Conservation (phyloP, 37 sponge, comb jelly and placozoan species). For the Spongilla lacustris region DNA sequence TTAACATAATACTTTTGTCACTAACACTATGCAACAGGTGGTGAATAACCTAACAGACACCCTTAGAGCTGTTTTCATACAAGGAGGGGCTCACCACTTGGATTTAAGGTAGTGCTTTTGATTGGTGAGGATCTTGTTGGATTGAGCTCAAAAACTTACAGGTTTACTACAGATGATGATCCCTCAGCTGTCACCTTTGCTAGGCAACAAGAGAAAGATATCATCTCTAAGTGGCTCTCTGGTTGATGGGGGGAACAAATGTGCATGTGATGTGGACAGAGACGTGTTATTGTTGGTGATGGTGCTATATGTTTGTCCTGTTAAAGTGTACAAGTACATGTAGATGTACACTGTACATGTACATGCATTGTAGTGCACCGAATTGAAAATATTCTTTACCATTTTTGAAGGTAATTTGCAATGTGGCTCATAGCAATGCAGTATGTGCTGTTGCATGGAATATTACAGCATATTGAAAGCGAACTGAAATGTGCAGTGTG, state of each 20-base stretch:
- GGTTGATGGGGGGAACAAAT: neutral
- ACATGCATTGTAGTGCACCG: too few species aligned
- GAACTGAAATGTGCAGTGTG: too few species aligned
- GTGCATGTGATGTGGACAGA: neutral
- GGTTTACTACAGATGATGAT: conserved; percentile 59
- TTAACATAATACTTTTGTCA: too few species aligned
- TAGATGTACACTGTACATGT: too few species aligned
- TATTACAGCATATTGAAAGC: too few species aligned
- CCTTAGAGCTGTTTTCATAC: conserved; percentile 70
- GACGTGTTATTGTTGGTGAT: neutral
- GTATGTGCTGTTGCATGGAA: too few species aligned
- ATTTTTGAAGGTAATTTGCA: too few species aligned
- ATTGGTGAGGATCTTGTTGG: neutral
- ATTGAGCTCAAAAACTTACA: too few species aligned
- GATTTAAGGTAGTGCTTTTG: conserved; percentile 68
- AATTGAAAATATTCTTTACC: too few species aligned
- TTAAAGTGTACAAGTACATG: too few species aligned
- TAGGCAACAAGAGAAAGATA: conserved; percentile 59
- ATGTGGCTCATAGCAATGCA: too few species aligned
- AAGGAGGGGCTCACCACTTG: conserved; percentile 92
- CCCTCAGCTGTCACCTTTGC: conserved; percentile 72
- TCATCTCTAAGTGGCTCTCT: conserved; percentile 67
- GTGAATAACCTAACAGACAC: conserved; percentile 52
- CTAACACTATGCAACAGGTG: conserved; percentile 15
- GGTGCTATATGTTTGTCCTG: too few species aligned